Percentiles rank a stretch among this genome's conserved stretches.
Conservation (phyloP, 2,113 vertebrate species). For the Lampris megalopsis region DNA sequence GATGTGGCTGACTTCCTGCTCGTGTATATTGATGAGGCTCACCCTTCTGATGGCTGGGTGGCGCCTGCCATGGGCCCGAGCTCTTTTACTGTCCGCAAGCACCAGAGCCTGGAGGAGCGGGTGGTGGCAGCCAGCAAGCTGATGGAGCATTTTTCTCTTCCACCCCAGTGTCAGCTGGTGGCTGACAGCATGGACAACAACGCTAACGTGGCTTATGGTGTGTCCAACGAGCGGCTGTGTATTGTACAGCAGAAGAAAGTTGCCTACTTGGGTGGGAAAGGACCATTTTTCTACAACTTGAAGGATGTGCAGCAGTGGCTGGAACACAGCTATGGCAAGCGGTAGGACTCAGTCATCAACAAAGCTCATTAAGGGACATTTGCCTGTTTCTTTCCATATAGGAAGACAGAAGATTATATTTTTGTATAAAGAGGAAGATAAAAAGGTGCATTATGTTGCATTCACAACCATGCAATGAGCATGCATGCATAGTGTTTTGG, state of each 20-base stretch:
- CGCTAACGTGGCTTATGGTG: constrained; percentile 93
- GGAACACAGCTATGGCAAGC: constrained; percentile 89
- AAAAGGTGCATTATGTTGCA: constrained; percentile 21
- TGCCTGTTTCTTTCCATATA: not conserved
- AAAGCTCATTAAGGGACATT: constrained; percentile 1
- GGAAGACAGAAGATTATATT: constrained; percentile 44
- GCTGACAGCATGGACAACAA: constrained; percentile 99
- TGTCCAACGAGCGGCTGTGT: constrained; percentile 94
- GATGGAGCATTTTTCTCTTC: constrained; percentile 89
- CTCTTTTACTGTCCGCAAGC: constrained; percentile 90
- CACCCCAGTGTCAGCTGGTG: constrained; percentile 92
- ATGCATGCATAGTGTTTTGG: not conserved
- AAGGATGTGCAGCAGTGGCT: constrained; percentile 92
- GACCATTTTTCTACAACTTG: constrained; percentile 95
- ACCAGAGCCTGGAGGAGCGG: constrained; percentile 92
- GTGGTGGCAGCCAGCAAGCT: constrained; percentile 90
- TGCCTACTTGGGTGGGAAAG: constrained; percentile 94
- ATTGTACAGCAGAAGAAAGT: constrained; percentile 95
- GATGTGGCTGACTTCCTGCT: constrained; percentile 95
- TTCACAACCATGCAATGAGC: constrained; percentile 22
- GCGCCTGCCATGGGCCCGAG: constrained; percentile 87
- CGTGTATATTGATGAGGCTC: constrained; percentile 98
- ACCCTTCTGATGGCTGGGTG: constrained; percentile 96
- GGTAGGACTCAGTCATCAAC: constrained; percentile 68
- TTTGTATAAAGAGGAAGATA: constrained; percentile 35